Evolutionary conservation across 2,888 invertebrate genomes (phyloP).

Genomic region (Standfussiana lucernea): DNA sequence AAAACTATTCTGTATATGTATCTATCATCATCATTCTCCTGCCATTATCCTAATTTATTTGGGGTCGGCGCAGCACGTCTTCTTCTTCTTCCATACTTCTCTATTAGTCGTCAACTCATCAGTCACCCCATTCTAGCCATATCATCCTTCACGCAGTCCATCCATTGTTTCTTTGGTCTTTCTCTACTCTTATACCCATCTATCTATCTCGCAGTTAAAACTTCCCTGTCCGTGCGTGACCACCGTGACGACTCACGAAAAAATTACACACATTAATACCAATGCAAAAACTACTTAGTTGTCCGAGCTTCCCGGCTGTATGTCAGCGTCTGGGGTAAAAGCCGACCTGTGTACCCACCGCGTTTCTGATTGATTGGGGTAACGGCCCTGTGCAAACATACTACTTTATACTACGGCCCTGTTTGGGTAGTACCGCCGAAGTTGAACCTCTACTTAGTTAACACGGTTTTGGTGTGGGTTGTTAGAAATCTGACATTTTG

Average conservation of each 20-base stretch:
- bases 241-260: slow-evolving; percentile 5
- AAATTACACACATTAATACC: slow-evolving; percentile 1
- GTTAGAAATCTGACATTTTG: neutral
- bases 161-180: neutral
- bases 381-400: slow-evolving; percentile 34
- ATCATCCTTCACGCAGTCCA: neutral
- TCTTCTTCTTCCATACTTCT: neutral
- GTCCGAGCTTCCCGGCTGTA: neutral
- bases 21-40: neutral
- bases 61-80: neutral
- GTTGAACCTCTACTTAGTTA: slow-evolving; percentile 34
- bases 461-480: slow-evolving; percentile 12
- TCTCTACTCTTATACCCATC: neutral
- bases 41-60: neutral
- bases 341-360: slow-evolving; percentile 61
- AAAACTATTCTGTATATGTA: neutral
- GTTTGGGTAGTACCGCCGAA: slow-evolving; percentile 40
- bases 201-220: too few relatives aligned
- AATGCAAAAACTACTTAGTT: slow-evolving; percentile 6
- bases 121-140: neutral
- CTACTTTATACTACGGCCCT: slow-evolving; percentile 47
- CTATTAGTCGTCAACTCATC: neutral
- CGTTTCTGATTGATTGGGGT: slow-evolving; percentile 70
- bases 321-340: slow-evolving; percentile 60
- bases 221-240: neutral